Evolutionary conservation across 2,797 vertebrate species (phyloP), one percentile per base, ranked within the genome.

Genomic region (Tapera naevia): DNA sequence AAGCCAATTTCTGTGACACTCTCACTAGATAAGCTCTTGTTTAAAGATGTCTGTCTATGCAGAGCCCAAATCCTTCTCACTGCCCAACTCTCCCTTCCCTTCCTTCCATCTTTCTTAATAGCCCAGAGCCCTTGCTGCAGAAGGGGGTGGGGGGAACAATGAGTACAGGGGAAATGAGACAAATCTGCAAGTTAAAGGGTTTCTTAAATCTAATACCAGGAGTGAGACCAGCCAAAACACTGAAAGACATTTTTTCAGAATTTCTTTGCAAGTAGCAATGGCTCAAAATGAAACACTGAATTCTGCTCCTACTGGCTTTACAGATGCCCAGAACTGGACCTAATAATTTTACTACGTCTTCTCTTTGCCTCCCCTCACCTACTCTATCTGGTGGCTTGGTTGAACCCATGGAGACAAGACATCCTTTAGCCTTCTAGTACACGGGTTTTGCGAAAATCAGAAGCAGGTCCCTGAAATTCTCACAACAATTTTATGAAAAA

Each of bases 61-160:
- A 78, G 41, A 87, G 12, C 6, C 17, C 45, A 74, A 39, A 61
- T 43, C 46, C 71, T 73, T 73, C 28, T 32, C 35, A 28, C 14
- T 27, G 10, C 24, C 22, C 24, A 18, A 6, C 14, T 85, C 83
- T 83, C 21, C 27, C 10, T 62, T 51, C 22, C 27, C 10, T 62
- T 46, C 14, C 60, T 24, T 69, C 15, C 4, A 18, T 11, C 53
- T 39, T 53, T 87, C 22, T 62, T 37, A 22, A 21, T 4, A 64
- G 11, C 15, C 46, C 24, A 53, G 51, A 75, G 54, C 18, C 17
- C 54, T 35, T 43, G 17, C 22, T 76, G n/a, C 19, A 83, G 46
- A 80, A 86, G n/a, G 18, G 9, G 15, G 6, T 8, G 4, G 3
- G 3, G 7, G 5, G 10, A 9, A 35, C 12, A 32, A 39, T 0